Conservation (phyloP, 2,797 vertebrate genomes). For the Coendou prehensilis region DNA sequence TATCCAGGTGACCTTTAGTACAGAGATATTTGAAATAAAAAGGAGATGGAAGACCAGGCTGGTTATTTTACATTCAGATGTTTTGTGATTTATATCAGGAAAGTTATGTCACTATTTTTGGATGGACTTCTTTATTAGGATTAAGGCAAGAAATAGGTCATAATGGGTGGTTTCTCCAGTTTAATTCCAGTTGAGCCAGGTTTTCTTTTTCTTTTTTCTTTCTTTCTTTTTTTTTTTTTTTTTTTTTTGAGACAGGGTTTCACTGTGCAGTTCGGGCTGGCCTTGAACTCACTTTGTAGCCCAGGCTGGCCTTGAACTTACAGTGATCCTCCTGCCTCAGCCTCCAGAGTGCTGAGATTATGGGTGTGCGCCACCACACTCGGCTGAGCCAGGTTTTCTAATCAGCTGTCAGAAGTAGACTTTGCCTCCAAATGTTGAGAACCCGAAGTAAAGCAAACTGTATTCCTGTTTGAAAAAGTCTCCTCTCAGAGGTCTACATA, state of each 20-base stretch:
- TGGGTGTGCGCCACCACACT: no score
- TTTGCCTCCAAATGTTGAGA: slow-evolving; percentile 45
- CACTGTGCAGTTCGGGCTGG: no score
- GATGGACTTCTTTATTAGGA: background rate
- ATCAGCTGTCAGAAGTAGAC: background rate
- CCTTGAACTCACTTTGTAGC: no score
- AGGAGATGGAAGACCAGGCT: background rate
- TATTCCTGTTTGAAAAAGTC: slow-evolving; percentile 20
- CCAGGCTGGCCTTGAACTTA: no score
- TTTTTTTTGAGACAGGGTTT: no score
- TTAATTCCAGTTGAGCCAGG: background rate
- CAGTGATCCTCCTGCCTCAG: no score
- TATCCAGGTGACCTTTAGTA: background rate
- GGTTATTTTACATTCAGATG: background rate
- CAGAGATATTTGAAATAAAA: background rate
- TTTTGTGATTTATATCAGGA: slow-evolving; percentile 3
- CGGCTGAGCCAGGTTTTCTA: background rate
- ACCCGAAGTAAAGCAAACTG: background rate
- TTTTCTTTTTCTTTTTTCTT: background rate
- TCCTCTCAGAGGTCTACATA: background rate
- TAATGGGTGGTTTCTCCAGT: background rate
- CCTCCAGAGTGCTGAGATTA: no score
- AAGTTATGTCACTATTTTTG: background rate
- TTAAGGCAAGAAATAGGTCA: background rate
- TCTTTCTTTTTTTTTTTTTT: no score